Percentiles rank a stretch among this genome's conserved stretches.
Conservation (phyloP, 2,113 vertebrate genomes). For the Dicrurus megarhynchus region DNA sequence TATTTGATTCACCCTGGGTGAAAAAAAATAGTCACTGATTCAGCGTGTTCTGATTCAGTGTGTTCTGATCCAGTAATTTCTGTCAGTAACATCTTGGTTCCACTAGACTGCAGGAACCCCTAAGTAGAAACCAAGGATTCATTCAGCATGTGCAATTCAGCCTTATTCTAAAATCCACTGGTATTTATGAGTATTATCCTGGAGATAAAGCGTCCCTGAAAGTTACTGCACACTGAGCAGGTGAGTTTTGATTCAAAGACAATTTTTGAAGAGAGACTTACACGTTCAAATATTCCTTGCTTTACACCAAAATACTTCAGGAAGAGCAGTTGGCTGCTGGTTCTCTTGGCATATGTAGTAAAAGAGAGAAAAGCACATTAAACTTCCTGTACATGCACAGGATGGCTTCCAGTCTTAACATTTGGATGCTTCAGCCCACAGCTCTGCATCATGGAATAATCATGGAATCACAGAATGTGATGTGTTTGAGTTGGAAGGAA, state of each 20-base stretch:
- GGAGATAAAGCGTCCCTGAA: background rate
- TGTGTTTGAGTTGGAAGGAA: background rate
- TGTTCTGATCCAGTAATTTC: background rate
- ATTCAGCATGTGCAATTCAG: background rate
- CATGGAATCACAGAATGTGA: background rate
- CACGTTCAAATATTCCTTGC: background rate
- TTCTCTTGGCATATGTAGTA: background rate
- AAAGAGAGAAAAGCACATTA: background rate
- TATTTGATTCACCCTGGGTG: background rate
- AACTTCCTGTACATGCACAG: background rate
- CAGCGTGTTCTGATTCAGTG: background rate
- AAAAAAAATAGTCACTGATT: background rate
- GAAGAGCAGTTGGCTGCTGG: background rate
- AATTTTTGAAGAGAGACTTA: background rate
- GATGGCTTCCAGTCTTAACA: background rate
- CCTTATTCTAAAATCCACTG: background rate
- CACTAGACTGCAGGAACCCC: background rate
- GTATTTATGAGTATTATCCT: background rate
- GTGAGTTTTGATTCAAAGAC: background rate
- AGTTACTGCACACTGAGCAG: background rate
- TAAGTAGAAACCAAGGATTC: background rate
- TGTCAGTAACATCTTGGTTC: background rate
- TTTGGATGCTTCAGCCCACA: background rate
- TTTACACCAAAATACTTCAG: background rate
- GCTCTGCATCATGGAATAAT: background rate